Evolutionary conservation across 1,140 invertebrate species (phyloP).

Genomic region (Samia ricini): DNA sequence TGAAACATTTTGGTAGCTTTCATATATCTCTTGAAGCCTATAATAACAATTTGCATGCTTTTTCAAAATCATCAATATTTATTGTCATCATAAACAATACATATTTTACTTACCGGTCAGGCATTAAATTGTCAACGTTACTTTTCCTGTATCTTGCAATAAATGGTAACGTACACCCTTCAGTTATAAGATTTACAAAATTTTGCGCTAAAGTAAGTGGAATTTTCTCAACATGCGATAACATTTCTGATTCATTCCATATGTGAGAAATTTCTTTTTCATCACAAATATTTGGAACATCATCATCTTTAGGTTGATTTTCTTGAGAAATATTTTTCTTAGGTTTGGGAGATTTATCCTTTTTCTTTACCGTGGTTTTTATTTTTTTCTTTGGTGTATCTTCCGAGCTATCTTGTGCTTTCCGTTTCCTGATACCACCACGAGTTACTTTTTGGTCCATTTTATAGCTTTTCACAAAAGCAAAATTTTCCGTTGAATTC

Average conservation of each 20-base stretch:
- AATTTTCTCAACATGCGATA: slow-evolving; percentile 56
- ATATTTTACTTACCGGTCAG: slow-evolving; percentile 66
- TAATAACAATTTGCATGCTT: slow-evolving; percentile 22
- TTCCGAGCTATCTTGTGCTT: slow-evolving; percentile 12
- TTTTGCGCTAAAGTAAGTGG: slow-evolving; percentile 48
- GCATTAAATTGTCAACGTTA: slow-evolving; percentile 62
- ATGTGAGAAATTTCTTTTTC: slow-evolving; percentile 26
- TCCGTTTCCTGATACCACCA: slow-evolving; percentile 17
- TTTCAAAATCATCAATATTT: too few relatives aligned
- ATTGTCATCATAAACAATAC: too few relatives aligned
- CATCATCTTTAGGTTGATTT: slow-evolving; percentile 16
- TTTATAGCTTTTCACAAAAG: too few relatives aligned
- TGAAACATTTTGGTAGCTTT: slow-evolving; percentile 61
- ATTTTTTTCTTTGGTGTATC: slow-evolving; percentile 19
- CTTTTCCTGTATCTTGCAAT: slow-evolving; percentile 74
- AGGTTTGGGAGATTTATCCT: neutral
- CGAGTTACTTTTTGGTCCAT: neutral
- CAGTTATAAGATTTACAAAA: slow-evolving; percentile 59
- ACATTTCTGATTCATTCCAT: slow-evolving; percentile 58
- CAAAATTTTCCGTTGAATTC: neutral
- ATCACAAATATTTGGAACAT: slow-evolving; percentile 13
- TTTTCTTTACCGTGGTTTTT: slow-evolving; percentile 8
- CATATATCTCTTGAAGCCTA: slow-evolving; percentile 63
- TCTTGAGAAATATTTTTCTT: slow-evolving; percentile 13
- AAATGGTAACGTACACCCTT: slow-evolving; percentile 73